These are phyloP conservation scores for Coenonympha glycerion DNA, from an alignment of 2,888 invertebrate genomes.

Conservation along the genomic window DNA sequence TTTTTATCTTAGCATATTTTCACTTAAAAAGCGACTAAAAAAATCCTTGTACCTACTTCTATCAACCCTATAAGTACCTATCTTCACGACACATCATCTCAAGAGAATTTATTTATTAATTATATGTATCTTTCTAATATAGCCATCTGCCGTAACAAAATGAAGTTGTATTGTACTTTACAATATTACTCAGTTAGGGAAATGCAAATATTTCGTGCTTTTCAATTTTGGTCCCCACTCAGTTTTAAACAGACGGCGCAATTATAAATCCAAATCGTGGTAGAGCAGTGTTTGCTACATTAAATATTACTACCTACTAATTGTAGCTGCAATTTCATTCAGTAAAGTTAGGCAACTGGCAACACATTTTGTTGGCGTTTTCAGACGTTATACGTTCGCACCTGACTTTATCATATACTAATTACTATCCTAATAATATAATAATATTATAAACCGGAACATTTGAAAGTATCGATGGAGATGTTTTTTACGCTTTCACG, in stretches of 20 bases:
- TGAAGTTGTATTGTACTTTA: not conserved
- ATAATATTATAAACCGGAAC: too few relatives aligned
- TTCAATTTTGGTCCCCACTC: not conserved
- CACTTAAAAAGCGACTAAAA: too few relatives aligned
- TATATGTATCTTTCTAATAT: too few relatives aligned
- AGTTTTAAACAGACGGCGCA: not conserved
- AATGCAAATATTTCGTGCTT: slow-evolving; percentile 2
- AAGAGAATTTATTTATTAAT: too few relatives aligned
- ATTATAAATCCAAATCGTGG: not conserved
- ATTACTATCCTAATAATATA: too few relatives aligned
- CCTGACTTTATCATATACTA: not conserved
- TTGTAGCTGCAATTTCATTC: not conserved
- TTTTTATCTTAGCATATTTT: too few relatives aligned
- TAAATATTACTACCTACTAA: slow-evolving; percentile 2
- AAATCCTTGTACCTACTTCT: too few relatives aligned
- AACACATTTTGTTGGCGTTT: slow-evolving; percentile 1
- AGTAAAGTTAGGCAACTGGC: not conserved
- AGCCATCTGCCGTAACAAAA: not conserved
- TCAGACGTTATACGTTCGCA: not conserved
- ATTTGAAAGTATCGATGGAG: too few relatives aligned
- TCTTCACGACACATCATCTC: too few relatives aligned
- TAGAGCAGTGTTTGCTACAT: not conserved
- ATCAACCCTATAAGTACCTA: too few relatives aligned
- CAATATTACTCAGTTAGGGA: not conserved
- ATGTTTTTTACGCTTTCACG: too few relatives aligned